Evolutionary conservation across 2,113 vertebrate species (phyloP).

Genomic region (Clarias gariepinus): DNA sequence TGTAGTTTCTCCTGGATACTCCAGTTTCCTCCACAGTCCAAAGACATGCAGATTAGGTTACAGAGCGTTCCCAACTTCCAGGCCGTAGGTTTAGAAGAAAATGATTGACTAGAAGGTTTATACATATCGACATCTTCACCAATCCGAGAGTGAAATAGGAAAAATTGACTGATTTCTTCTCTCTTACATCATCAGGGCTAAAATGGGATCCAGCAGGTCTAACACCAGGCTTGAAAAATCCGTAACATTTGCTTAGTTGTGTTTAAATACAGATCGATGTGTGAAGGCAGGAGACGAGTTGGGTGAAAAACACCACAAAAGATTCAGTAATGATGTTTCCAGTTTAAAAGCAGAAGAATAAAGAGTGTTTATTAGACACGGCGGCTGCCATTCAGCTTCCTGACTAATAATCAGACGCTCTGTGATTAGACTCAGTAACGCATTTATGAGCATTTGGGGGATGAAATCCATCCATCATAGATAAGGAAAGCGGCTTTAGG

Average conservation of each 20-base stretch:
- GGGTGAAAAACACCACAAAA: background rate
- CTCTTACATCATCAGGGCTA: background rate
- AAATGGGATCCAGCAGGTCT: background rate
- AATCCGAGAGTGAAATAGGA: background rate
- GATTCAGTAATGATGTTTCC: background rate
- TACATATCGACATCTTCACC: background rate
- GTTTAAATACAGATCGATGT: background rate
- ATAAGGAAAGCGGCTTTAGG: slow-evolving; percentile 63
- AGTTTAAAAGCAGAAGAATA: background rate
- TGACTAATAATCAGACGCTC: slow-evolving; percentile 49
- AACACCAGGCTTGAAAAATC: background rate
- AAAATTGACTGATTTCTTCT: background rate
- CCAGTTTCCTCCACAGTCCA: too few species aligned
- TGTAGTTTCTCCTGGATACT: too few species aligned
- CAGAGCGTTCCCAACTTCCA: too few species aligned
- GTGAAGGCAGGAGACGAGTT: background rate
- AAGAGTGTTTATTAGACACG: slow-evolving; percentile 8
- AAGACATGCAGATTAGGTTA: too few species aligned
- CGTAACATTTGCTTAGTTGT: background rate
- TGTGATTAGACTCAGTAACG: slow-evolving; percentile 63
- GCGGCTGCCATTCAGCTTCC: slow-evolving; percentile 43
- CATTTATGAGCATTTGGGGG: slow-evolving; percentile 69
- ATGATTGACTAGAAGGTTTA: background rate
- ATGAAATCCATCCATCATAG: slow-evolving; percentile 65
- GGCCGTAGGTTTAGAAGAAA: too few species aligned